Evolutionary conservation across 2,888 invertebrate species (phyloP).

Genomic region (Hyppa rectilinea): DNA sequence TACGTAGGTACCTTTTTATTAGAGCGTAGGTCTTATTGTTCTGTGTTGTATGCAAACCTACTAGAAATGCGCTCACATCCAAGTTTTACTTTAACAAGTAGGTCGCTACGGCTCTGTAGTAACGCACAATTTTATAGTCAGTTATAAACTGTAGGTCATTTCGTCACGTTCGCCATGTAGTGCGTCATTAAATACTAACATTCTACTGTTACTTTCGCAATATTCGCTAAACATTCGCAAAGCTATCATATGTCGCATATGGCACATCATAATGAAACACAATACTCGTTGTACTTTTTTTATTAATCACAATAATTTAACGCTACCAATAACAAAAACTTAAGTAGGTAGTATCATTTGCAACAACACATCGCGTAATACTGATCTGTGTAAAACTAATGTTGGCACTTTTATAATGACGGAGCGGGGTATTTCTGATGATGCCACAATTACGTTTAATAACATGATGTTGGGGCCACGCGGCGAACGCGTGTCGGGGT

Average conservation of each 20-base stretch:
- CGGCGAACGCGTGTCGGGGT: slow-evolving; percentile 8
- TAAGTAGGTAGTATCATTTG: slow-evolving; percentile 56
- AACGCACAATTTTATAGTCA: slow-evolving; percentile 55
- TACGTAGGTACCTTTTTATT: slow-evolving; percentile 8
- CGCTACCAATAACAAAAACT: slow-evolving; percentile 56
- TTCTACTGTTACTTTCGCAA: slow-evolving; percentile 34
- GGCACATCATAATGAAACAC: slow-evolving; percentile 62
- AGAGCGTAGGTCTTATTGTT: slow-evolving; percentile 2
- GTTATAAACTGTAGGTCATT: slow-evolving; percentile 49
- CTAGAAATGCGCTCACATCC: slow-evolving; percentile 24
- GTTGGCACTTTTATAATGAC: slow-evolving; percentile 80
- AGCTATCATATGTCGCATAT: not conserved
- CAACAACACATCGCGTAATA: slow-evolving; percentile 77
- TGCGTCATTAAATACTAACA: slow-evolving; percentile 54
- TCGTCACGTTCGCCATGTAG: slow-evolving; percentile 65
- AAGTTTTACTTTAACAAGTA: slow-evolving; percentile 41
- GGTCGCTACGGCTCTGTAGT: slow-evolving; percentile 49
- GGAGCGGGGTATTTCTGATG: slow-evolving; percentile 31
- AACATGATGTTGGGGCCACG: slow-evolving; percentile 9
- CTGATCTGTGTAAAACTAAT: slow-evolving; percentile 76
- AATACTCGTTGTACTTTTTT: slow-evolving; percentile 61
- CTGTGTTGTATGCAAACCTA: slow-evolving; percentile 15
- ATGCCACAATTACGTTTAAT: slow-evolving; percentile 35
- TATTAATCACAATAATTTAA: slow-evolving; percentile 71
- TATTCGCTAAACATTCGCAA: slow-evolving; percentile 45